phyloP scores from a whole-genome alignment of 1,140 invertebrate genomes.

The Drosophila lowei region DNA sequence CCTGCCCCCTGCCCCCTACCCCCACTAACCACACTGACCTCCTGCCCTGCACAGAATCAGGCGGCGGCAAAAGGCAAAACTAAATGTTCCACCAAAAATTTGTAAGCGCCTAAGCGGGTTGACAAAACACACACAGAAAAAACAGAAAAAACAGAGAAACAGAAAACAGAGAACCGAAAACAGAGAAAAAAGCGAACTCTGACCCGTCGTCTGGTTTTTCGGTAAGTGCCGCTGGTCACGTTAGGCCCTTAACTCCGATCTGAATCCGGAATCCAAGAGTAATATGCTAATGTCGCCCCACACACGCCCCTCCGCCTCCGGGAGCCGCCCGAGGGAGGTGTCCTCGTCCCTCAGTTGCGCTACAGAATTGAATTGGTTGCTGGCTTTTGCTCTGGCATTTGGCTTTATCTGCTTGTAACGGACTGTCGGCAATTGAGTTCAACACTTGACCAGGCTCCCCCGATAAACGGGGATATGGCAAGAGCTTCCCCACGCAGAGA shows the following conservation, averaged over 20 bases:
- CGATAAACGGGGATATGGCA: too few relatives aligned
- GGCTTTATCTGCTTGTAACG: constrained; percentile 61
- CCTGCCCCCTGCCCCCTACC: not conserved
- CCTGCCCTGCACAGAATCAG: not conserved
- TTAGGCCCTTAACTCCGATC: constrained; percentile 16
- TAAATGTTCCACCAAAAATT: constrained; percentile 61
- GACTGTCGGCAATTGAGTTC: constrained; percentile 64
- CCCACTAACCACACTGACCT: too few relatives aligned
- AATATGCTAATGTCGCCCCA: constrained; percentile 61
- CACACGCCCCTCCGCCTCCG: not conserved
- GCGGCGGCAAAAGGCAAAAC: constrained; percentile 37
- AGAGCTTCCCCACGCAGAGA: too few relatives aligned
- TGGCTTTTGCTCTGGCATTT: constrained; percentile 30
- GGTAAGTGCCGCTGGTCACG: constrained; percentile 71
- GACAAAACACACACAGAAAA: constrained; percentile 30
- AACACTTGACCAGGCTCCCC: constrained; percentile 51
- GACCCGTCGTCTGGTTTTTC: too few relatives aligned
- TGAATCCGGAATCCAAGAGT: constrained; percentile 18
- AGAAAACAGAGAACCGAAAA: not conserved
- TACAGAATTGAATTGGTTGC: constrained; percentile 1
- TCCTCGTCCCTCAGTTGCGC: constrained; percentile 28
- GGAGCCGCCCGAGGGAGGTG: constrained; percentile 25
- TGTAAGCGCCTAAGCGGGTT: constrained; percentile 16
- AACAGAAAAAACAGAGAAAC: not conserved
- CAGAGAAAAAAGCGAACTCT: not conserved